Evolutionary conservation across 2,888 invertebrate species (phyloP).

Genomic region (Alentia gelatinosa): DNA sequence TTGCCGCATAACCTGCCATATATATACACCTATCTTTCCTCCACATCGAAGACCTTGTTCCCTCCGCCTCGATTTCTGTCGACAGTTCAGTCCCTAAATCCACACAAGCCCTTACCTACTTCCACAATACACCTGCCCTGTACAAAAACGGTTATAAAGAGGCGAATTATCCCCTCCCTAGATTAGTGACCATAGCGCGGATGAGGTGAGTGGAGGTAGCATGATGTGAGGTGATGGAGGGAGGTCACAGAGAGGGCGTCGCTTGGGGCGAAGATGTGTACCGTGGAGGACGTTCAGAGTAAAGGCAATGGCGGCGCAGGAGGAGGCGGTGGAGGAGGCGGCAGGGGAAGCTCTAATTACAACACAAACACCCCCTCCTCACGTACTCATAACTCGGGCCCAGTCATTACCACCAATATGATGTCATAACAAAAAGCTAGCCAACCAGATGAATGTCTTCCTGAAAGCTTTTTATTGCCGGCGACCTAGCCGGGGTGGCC

Average conservation of each 20-base stretch:
- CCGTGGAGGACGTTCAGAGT: not conserved
- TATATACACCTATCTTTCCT: too few species aligned
- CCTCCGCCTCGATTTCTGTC: too few species aligned
- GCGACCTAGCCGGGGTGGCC: slow-evolving; percentile 4
- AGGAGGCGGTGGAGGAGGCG: not conserved
- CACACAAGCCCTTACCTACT: too few species aligned
- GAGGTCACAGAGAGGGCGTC: too few species aligned
- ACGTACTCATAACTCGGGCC: slow-evolving; percentile 32
- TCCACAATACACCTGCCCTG: too few species aligned
- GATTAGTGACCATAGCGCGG: not conserved
- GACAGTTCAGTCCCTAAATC: too few species aligned
- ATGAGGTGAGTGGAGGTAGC: not conserved
- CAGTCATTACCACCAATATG: slow-evolving; percentile 44
- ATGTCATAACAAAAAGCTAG: slow-evolving; percentile 49
- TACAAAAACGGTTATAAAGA: too few species aligned
- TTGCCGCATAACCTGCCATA: too few species aligned
- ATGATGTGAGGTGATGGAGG: too few species aligned
- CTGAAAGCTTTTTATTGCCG: slow-evolving; percentile 43
- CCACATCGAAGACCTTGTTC: too few species aligned
- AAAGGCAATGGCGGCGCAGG: not conserved
- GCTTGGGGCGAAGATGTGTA: not conserved
- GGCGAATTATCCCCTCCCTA: too few species aligned
- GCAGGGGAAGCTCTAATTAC: slow-evolving; percentile 28
- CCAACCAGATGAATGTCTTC: slow-evolving; percentile 46
- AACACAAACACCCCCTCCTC: slow-evolving; percentile 18